Conservation (phyloP, 2,888 invertebrate genomes). For the Xestia ashworthii region DNA sequence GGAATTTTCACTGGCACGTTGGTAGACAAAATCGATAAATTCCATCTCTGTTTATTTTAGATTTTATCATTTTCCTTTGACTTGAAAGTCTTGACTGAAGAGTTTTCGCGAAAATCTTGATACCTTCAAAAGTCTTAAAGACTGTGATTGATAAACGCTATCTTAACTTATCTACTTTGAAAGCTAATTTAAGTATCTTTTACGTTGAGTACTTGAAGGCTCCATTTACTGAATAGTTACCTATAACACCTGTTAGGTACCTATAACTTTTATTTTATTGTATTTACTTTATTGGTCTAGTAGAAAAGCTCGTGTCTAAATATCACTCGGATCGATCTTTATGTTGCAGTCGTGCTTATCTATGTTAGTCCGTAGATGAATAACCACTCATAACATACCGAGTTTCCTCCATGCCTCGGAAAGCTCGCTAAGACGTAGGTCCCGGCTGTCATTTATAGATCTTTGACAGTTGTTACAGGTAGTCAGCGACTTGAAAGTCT, state of each 20-base stretch:
- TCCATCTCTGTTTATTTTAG: constrained; percentile 7
- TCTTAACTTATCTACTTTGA: constrained; percentile 13
- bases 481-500: no score
- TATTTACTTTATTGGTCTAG: background rate
- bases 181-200: constrained; percentile 1
- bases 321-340: no score
- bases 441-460: no score
- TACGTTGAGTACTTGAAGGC: background rate
- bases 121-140: constrained; percentile 7
- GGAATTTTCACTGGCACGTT: constrained; percentile 18
- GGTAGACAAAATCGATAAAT: constrained; percentile 21
- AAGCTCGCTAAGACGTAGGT: no score
- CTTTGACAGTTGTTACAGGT: no score
- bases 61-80: constrained; percentile 28
- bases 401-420: no score
- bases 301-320: no score
- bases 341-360: no score
- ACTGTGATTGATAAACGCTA: constrained; percentile 16
- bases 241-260: no score
- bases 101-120: constrained; percentile 8
- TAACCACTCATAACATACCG: no score
- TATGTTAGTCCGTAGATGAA: no score
- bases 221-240: background rate
- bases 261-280: background rate
- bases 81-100: constrained; percentile 18